A percentile compares a stretch with the other conserved stretches of the same genome.
Conservation (phyloP, 2,113 vertebrate genomes). For the Naja naja region DNA sequence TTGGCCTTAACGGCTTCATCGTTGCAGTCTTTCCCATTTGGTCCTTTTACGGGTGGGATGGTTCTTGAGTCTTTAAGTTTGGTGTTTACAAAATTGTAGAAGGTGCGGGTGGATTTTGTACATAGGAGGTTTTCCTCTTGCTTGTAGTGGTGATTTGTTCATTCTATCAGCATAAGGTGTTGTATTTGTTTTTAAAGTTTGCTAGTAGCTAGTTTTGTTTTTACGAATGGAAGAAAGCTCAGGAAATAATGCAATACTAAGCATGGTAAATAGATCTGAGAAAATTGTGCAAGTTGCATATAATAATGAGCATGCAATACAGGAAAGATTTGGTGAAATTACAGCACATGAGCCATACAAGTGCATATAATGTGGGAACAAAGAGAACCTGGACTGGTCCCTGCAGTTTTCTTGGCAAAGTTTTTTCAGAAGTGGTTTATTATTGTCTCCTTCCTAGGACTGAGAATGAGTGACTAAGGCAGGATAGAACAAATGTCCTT, state of each 20-base stretch:
- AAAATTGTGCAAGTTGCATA: neutral
- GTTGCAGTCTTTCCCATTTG: too few relatives aligned
- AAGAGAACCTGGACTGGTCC: neutral
- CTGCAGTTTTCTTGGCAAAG: neutral
- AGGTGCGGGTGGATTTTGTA: too few relatives aligned
- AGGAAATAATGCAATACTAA: neutral
- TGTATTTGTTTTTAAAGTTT: too few relatives aligned
- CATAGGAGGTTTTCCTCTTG: too few relatives aligned
- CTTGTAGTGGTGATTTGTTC: too few relatives aligned
- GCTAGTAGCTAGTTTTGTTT: too few relatives aligned
- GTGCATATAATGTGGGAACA: neutral
- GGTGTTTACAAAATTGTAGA: too few relatives aligned
- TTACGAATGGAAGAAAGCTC: neutral
- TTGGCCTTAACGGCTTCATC: too few relatives aligned
- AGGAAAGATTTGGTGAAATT: neutral
- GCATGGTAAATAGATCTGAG: neutral
- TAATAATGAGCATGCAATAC: neutral
- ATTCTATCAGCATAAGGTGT: too few relatives aligned
- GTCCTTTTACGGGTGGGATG: too few relatives aligned
- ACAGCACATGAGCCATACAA: neutral
- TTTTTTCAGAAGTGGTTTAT: neutral
- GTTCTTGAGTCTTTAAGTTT: too few relatives aligned
- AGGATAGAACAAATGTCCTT: neutral
- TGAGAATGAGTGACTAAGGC: neutral
- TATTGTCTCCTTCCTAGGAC: neutral